Percentiles rank a stretch among this genome's conserved stretches.
Evolutionary conservation across 2,113 vertebrate species (phyloP).

Genomic region (Orycteropus afer): DNA sequence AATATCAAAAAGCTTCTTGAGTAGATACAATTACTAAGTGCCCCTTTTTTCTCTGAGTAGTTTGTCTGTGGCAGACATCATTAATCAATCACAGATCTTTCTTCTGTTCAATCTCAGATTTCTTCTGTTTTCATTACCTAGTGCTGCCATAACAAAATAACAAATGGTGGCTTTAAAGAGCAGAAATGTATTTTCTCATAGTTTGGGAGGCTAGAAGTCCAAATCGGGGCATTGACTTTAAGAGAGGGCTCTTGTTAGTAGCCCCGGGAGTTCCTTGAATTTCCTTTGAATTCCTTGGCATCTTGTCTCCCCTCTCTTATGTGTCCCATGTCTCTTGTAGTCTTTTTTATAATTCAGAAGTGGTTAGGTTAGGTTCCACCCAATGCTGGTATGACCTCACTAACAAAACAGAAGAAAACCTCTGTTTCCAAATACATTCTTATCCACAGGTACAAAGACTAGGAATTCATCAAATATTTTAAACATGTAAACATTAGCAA

Average conservation of each 20-base stretch:
- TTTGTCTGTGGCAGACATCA: not conserved
- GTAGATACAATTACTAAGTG: not conserved
- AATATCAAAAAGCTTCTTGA: not conserved
- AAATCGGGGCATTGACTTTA: not conserved
- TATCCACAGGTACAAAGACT: not conserved
- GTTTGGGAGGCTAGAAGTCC: not conserved
- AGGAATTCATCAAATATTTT: not conserved
- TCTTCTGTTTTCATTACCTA: not conserved
- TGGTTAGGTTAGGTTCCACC: not conserved
- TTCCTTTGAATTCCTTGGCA: not conserved
- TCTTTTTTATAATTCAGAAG: not conserved
- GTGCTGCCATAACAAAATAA: not conserved
- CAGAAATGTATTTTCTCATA: not conserved
- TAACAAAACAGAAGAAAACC: not conserved
- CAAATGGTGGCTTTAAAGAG: not conserved
- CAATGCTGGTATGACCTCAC: not conserved
- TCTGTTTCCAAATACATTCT: not conserved
- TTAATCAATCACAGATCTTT: not conserved
- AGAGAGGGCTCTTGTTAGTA: not conserved
- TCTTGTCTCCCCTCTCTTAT: not conserved
- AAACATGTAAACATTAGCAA: not conserved
- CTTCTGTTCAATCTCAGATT: not conserved
- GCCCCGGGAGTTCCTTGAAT: not conserved
- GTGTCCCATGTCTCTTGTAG: not conserved
- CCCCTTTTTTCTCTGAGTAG: accelerated